phyloP scores from a whole-genome alignment of 2,888 invertebrate species.

The Hymenopus coronatus region DNA sequence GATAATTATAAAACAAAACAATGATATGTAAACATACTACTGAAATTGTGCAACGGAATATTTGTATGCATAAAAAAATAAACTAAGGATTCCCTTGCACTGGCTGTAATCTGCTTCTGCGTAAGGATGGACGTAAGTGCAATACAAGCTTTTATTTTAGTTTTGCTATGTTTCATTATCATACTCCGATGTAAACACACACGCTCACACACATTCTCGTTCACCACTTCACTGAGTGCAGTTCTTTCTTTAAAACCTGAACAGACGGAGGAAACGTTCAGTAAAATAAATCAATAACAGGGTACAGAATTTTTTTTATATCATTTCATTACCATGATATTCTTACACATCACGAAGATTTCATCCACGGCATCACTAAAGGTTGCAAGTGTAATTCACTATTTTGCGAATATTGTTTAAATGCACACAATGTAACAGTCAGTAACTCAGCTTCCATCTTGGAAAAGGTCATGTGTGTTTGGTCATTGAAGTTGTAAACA shows the following conservation, averaged over 20 bases:
- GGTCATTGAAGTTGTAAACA: conserved; percentile 49
- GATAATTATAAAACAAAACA: too few species aligned
- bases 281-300: conserved; percentile 32
- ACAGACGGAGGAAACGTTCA: conserved; percentile 33
- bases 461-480: conserved; percentile 44
- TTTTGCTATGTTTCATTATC: background rate
- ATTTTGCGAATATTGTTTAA: conserved; percentile 6
- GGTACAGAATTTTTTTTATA: conserved; percentile 26
- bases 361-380: background rate
- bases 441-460: conserved; percentile 41
- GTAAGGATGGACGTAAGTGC: background rate
- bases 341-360: conserved; percentile 10
- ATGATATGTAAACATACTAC: too few species aligned
- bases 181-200: background rate
- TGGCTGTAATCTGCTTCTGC: background rate
- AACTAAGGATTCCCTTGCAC: background rate
- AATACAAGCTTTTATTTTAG: background rate
- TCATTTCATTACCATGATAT: conserved; percentile 28
- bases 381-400: background rate
- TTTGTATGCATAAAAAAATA: too few species aligned
- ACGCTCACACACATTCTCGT: background rate
- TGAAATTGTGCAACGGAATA: too few species aligned
- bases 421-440: conserved; percentile 36
- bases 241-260: background rate
- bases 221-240: background rate